Percentiles rank a stretch among this genome's conserved stretches.
These are phyloP conservation scores for Notarius lentiginosus DNA, from an alignment of 2,113 vertebrate genomes.

Conservation along the genomic window DNA sequence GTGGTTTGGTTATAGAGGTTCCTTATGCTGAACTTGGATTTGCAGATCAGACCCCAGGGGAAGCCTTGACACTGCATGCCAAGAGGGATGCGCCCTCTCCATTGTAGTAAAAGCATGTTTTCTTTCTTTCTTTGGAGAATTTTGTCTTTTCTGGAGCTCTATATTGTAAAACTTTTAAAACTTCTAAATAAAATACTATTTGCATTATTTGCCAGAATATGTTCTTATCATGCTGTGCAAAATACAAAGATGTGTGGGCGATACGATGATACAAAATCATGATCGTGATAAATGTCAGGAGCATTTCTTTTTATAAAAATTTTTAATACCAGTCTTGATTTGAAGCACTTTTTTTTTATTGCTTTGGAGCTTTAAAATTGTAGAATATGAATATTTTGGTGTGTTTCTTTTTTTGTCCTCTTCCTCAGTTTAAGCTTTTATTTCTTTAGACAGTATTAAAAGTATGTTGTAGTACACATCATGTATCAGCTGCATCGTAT, in stretches of 20 bases:
- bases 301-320: too few species aligned
- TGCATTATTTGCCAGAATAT: conserved; percentile 65
- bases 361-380: not conserved
- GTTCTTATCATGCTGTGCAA: not conserved
- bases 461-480: not conserved
- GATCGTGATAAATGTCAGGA: not conserved
- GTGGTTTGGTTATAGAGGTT: conserved; percentile 52
- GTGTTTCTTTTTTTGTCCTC: not conserved
- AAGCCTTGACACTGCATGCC: conserved; percentile 73
- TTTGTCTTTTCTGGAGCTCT: conserved; percentile 85
- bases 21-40: conserved; percentile 52
- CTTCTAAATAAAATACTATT: conserved; percentile 83
- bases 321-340: not conserved
- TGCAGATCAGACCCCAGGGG: conserved; percentile 66
- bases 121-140: conserved; percentile 73
- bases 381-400: not conserved
- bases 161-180: conserved; percentile 85
- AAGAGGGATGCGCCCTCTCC: conserved; percentile 70
- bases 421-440: not conserved
- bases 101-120: conserved; percentile 78
- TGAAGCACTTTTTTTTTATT: not conserved
- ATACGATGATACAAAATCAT: not conserved
- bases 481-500: not conserved
- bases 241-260: not conserved
- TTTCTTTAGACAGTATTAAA: not conserved